Conservation (phyloP, 2,888 invertebrate genomes). For the Drosophila kambysellisi region DNA sequence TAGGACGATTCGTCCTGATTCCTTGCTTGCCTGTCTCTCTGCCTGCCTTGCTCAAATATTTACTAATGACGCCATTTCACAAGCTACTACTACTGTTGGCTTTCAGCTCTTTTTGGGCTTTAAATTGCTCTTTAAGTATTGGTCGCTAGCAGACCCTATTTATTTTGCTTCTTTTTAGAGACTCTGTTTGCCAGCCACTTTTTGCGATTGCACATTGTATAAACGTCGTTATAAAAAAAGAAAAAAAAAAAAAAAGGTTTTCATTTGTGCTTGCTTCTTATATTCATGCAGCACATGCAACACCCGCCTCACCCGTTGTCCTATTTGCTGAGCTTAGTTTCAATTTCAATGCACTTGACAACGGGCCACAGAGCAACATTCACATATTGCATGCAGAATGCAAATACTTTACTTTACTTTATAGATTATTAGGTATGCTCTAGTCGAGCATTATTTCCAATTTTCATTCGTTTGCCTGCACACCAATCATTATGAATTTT, state of each 20-base stretch:
- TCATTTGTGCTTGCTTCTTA: conserved; percentile 33
- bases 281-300: conserved; percentile 2
- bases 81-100: conserved; percentile 6
- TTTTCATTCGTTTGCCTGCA: background rate
- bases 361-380: conserved; percentile 4
- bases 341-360: conserved; percentile 8
- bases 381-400: conserved; percentile 4
- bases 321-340: conserved; percentile 11
- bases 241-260: conserved; percentile 9
- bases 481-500: conserved; percentile 12
- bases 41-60: conserved; percentile 54
- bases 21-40: conserved; percentile 16
- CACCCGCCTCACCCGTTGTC: background rate
- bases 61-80: conserved; percentile 72
- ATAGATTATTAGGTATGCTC: conserved; percentile 10
- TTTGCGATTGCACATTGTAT: conserved; percentile 60
- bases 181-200: conserved; percentile 44
- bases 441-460: background rate
- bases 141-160: conserved; percentile 9
- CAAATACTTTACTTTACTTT: no score
- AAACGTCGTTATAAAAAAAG: conserved; percentile 41
- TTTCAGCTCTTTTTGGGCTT: conserved; percentile 25
- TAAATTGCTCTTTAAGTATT: conserved; percentile 36
- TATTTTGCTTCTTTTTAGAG: conserved; percentile 21
- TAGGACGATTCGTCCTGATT: conserved; percentile 13